Evolutionary conservation across 1,140 invertebrate genomes (phyloP), one percentile per base, ranked within the genome.

Genomic region (Aphis craccivora): DNA sequence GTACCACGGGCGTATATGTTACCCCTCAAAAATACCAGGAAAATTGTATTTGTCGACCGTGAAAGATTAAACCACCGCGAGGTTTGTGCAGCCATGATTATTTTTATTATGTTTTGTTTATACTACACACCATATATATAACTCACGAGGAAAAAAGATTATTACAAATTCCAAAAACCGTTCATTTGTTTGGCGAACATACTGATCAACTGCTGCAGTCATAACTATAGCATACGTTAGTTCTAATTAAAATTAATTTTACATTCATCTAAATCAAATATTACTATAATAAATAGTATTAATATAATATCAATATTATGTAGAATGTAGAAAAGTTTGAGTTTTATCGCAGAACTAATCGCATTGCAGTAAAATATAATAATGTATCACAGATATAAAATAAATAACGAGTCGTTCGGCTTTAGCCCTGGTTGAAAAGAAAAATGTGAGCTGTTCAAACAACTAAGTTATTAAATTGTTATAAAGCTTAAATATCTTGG

Each of bases 31-130:
- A 83, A 83, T 83, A 83, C 35, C 76, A 9, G 37, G 20, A 8
- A 37, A 37, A 83, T 83, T 83, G 83, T 84, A 43, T 84, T 84
- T 84, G 83, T 40, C 83, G 37, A 84, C 37, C 23, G 83, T 40
- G 37, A 84, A 84, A 84, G 37, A 84, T 40, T 84, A 84, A 76
- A 76, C 60, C 60, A n/a, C 60, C 60, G 30, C 60, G 60, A 76
- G 30, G 60, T 76, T 76, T 76, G 30, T 76, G 60, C n/a, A 25
- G 30, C n/a, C 60, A 76, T n/a, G 60, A 76, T 76, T 76, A 76
- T 76, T 76, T 76, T n/a, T 76, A 76, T 76, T n/a, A 76, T n/a
- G 60, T n/a, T n/a, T 76, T 76, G 14, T 76, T 76, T 76, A 14
- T 60, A n/a, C 48, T 51, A 18, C 60, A n/a, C 5, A 18, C 30